Evolutionary conservation across 2,113 vertebrate species (phyloP), one percentile per base, ranked within the genome.

Genomic region (Xiphophorus maculatus): DNA sequence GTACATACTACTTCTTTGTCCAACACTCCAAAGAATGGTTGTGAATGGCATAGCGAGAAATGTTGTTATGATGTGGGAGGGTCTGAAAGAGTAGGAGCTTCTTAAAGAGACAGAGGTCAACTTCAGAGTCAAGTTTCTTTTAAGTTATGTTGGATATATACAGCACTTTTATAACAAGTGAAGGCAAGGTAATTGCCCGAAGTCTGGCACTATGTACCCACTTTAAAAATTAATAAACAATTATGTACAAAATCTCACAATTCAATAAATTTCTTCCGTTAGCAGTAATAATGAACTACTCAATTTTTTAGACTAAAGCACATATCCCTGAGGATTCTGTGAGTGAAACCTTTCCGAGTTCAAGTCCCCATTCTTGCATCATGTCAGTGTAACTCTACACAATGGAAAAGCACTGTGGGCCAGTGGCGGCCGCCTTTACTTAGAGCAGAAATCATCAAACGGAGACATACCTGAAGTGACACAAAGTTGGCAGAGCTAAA

Each of bases 391-490:
- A 86, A 88, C 87, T 92, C 79, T 81, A 79, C 84, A 83, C 74
- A 77, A 65, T 71, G 51, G 86, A 83, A 88, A 89, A 78, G 69
- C 35, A 69, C 71, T 73, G 42, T 30, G 84, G 85, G 85, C 73
- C 73, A 2, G 40, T 85, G 84, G 86, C 90, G 92, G 89, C 88
- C 87, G 77, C 2, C 77, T 87, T 72, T 89, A 89, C 86, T 92
- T 90, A 89, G 74, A 85, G 80, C 79, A 86, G 88, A 87, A 93
- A 83, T 81, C 85, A 74, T 91, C 89, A 85, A 91, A 87, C 79
- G 78, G 90, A 92, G 87, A 89, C 88, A 91, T 92, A 93, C 88
- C 91, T 92, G 87, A 92, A 91, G 93, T 93, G 93, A 94, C 93
- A 92, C 81, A 87, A 87, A 91, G 88, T 92, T 93, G 93, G 92